phyloP scores from a whole-genome alignment of 1,140 invertebrate species.

The Drosophila obscura region DNA sequence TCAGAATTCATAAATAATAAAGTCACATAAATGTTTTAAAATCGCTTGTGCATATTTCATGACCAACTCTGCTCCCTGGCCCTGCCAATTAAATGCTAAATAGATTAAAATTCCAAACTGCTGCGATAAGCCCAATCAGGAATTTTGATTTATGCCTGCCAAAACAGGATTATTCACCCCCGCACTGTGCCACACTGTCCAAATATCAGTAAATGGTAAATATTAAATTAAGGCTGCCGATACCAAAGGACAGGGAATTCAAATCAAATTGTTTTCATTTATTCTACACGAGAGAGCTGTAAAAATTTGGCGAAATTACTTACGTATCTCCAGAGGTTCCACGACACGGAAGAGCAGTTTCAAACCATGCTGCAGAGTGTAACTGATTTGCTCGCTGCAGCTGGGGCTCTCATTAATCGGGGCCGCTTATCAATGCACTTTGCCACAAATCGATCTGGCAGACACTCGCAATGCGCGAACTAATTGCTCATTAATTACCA shows the following conservation, averaged over 20 bases:
- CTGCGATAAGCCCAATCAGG: constrained; percentile 50
- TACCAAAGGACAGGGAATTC: neutral
- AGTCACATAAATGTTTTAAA: constrained; percentile 53
- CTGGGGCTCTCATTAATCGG: constrained; percentile 2
- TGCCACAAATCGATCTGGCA: constrained; percentile 6
- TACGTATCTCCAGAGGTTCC: too few species aligned
- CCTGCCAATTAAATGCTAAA: constrained; percentile 60
- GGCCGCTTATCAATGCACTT: constrained; percentile 14
- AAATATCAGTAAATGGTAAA: too few species aligned
- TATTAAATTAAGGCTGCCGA: too few species aligned
- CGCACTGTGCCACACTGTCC: neutral
- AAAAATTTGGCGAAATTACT: too few species aligned
- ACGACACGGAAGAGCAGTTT: too few species aligned
- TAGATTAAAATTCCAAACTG: constrained; percentile 57
- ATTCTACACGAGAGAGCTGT: neutral
- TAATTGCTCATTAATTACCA: constrained; percentile 54
- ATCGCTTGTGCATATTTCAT: constrained; percentile 51
- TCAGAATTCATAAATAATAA: constrained; percentile 55
- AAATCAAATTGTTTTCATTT: neutral
- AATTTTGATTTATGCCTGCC: constrained; percentile 56
- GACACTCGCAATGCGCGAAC: constrained; percentile 31
- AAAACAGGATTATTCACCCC: neutral
- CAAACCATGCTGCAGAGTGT: neutral
- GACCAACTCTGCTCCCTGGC: constrained; percentile 12
- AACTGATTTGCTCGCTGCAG: neutral